Evolutionary conservation across 2,797 vertebrate species (phyloP).

Genomic region (Dromococcyx pavoninus): DNA sequence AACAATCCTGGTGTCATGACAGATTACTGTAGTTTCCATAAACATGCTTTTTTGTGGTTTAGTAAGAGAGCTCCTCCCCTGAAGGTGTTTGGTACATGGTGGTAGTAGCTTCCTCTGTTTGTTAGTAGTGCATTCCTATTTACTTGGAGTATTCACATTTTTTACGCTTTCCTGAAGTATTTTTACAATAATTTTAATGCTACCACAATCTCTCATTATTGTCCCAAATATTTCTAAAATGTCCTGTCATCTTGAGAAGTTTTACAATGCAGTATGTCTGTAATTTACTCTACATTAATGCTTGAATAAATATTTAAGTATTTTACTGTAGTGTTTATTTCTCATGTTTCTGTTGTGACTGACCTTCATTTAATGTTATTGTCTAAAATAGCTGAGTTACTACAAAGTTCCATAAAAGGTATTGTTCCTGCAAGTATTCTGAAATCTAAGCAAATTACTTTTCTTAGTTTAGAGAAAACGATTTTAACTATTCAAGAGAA

Average conservation of each 20-base stretch:
- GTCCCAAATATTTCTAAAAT: background rate
- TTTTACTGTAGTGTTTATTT: background rate
- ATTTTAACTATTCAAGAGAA: background rate
- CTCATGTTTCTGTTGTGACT: background rate
- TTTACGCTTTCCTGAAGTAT: background rate
- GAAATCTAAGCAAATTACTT: background rate
- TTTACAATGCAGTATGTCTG: background rate
- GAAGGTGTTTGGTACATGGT: background rate
- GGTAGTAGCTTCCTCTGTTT: background rate
- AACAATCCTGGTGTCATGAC: conserved; percentile 26
- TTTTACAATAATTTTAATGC: conserved; percentile 4
- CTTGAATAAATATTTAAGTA: conserved; percentile 32
- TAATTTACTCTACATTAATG: background rate
- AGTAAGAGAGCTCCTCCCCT: conserved; percentile 24
- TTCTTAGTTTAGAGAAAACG: background rate
- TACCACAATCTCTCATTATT: background rate
- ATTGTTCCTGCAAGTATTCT: conserved; percentile 12
- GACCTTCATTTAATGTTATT: background rate
- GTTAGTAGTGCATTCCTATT: background rate
- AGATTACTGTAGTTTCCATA: conserved; percentile 37
- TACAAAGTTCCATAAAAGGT: background rate
- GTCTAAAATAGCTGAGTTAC: background rate
- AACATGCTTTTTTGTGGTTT: conserved; percentile 39
- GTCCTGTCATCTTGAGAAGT: background rate
- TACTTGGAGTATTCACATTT: background rate